Conservation (phyloP, 2,888 invertebrate species). For the Limnephilus rhombicus region DNA sequence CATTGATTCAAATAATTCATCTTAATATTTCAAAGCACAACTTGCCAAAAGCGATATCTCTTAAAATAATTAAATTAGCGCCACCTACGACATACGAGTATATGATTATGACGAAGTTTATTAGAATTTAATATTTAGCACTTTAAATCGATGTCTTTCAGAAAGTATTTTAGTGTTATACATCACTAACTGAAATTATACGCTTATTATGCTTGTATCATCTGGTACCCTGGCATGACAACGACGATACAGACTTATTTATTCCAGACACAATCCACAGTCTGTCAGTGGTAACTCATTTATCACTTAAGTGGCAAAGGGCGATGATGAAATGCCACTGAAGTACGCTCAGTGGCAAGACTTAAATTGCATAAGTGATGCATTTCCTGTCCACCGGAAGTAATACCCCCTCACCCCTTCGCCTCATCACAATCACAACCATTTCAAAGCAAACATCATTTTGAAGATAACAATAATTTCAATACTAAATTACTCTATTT, state of each 20-base stretch:
- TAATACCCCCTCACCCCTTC: not conserved
- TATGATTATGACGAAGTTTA: no score
- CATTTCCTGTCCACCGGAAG: constrained; percentile 41
- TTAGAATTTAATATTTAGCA: no score
- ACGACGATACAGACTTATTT: not conserved
- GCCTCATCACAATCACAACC: not conserved
- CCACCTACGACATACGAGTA: no score
- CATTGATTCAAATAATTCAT: no score
- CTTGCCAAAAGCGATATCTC: no score
- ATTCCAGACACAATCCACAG: not conserved
- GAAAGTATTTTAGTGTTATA: not conserved
- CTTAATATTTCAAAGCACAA: no score
- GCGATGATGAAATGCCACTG: not conserved
- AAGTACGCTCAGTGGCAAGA: constrained; percentile 12
- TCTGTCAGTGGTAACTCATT: constrained; percentile 1
- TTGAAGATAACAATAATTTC: no score
- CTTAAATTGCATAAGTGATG: constrained; percentile 49
- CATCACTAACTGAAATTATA: not conserved
- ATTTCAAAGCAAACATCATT: no score
- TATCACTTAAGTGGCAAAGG: not conserved
- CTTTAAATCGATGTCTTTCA: no score
- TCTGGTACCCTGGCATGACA: not conserved
- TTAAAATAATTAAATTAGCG: no score
- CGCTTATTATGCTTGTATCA: no score
- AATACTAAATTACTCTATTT: no score